Evolutionary conservation across 2,113 vertebrate species (phyloP).

Genomic region (Platycercus adscitus): DNA sequence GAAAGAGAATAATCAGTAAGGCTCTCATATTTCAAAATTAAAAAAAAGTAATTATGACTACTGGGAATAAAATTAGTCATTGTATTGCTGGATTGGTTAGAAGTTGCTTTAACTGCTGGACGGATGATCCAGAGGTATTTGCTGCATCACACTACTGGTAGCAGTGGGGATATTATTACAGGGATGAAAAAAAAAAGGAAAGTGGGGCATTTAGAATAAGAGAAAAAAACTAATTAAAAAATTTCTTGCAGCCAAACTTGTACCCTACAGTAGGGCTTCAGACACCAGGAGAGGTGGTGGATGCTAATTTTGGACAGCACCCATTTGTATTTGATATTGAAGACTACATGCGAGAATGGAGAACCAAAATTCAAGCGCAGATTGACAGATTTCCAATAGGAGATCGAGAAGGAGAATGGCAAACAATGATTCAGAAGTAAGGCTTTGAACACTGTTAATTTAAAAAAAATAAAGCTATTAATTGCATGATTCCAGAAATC

Average conservation of each 20-base stretch:
- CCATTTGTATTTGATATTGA: conserved; percentile 98
- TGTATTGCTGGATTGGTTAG: not conserved
- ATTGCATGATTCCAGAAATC: not conserved
- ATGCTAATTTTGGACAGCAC: conserved; percentile 97
- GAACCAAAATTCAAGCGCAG: conserved; percentile 96
- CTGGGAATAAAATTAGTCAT: not conserved
- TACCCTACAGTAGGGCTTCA: conserved; percentile 98
- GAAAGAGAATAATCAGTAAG: not conserved
- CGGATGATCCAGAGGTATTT: not conserved
- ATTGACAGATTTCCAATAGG: conserved; percentile 94
- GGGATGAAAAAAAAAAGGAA: not conserved
- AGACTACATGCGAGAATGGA: conserved; percentile 98
- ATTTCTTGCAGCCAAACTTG: conserved; percentile 90
- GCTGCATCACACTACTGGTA: not conserved
- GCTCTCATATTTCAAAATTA: not conserved
- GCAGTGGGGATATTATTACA: not conserved
- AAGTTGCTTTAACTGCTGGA: not conserved
- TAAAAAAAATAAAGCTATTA: not conserved
- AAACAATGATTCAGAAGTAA: conserved; percentile 99
- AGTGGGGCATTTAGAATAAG: not conserved
- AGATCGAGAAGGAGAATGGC: conserved; percentile 97
- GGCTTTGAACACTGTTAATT: conserved; percentile 7
- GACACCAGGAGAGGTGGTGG: conserved; percentile 97
- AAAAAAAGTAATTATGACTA: not conserved
- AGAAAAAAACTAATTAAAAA: conserved; percentile 36